These are phyloP conservation scores for Xylocampa areola DNA, from an alignment of 2,888 invertebrate species.

Conservation along the genomic window DNA sequence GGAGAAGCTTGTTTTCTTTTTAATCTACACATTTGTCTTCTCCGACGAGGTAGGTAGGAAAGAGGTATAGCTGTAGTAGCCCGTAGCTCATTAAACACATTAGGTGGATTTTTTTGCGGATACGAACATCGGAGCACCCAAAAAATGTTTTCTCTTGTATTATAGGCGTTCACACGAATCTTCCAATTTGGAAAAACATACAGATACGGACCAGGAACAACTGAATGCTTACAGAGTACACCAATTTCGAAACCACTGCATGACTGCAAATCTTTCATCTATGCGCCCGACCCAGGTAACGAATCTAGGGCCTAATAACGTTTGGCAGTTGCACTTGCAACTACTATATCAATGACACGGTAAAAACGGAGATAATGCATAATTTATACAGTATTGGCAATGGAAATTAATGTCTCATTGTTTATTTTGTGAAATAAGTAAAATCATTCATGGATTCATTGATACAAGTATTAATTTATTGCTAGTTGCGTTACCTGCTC, in stretches of 20 bases:
- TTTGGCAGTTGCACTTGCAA: slow-evolving; percentile 3
- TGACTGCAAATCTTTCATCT: no score
- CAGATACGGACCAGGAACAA: no score
- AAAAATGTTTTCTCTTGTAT: no score
- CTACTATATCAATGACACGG: neutral
- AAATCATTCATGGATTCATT: slow-evolving; percentile 34
- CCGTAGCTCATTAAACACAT: no score
- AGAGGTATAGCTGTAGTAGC: no score
- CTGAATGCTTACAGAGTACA: no score
- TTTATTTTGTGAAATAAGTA: slow-evolving; percentile 29
- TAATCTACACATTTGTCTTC: neutral
- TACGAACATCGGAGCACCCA: no score
- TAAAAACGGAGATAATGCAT: slow-evolving; percentile 25
- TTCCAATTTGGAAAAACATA: no score
- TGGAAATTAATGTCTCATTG: slow-evolving; percentile 45
- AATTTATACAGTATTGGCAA: slow-evolving; percentile 40
- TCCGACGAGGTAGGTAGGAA: neutral
- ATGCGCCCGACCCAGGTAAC: no score
- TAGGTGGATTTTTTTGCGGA: no score
- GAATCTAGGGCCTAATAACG: neutral
- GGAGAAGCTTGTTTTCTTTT: slow-evolving; percentile 1
- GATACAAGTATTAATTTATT: slow-evolving; percentile 41
- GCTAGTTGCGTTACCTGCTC: slow-evolving; percentile 29
- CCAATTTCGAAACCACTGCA: neutral
- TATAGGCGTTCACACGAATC: no score